Percentiles rank a stretch among this genome's conserved stretches.
Evolutionary conservation across 2,888 invertebrate species (phyloP).

Genomic region (Drosophila cracens): DNA sequence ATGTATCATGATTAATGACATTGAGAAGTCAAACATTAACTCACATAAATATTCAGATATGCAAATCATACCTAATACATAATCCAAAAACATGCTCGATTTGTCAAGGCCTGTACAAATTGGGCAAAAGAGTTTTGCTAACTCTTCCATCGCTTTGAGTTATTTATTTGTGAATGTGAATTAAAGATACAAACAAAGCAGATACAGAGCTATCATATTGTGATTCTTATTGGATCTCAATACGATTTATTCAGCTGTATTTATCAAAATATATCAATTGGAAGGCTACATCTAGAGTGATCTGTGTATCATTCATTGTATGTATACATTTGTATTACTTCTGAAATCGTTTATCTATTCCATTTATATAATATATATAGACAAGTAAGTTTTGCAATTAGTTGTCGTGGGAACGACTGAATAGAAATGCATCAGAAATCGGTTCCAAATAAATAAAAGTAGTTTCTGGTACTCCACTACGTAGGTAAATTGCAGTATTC

Average conservation of each 20-base stretch:
- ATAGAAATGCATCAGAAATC: neutral
- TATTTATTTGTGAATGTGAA: neutral
- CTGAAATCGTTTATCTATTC: neutral
- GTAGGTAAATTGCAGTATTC: neutral
- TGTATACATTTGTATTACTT: too few species aligned
- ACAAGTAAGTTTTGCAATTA: neutral
- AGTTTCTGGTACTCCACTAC: neutral
- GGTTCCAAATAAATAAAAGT: neutral
- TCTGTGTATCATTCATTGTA: too few species aligned
- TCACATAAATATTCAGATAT: neutral
- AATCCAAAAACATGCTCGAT: neutral
- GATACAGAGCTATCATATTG: too few species aligned
- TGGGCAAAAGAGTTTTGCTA: neutral
- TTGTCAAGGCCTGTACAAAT: neutral
- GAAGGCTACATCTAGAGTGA: too few species aligned
- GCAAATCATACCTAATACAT: neutral
- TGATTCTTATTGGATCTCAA: neutral
- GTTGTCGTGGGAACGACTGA: neutral
- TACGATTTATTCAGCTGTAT: neutral
- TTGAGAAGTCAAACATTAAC: neutral
- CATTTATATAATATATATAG: neutral
- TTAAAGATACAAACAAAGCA: neutral
- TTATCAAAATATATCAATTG: neutral
- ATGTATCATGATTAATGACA: neutral
- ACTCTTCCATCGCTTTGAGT: neutral